Evolutionary conservation across 2,113 vertebrate genomes (phyloP).

Genomic region (Bombycilla garrulus): DNA sequence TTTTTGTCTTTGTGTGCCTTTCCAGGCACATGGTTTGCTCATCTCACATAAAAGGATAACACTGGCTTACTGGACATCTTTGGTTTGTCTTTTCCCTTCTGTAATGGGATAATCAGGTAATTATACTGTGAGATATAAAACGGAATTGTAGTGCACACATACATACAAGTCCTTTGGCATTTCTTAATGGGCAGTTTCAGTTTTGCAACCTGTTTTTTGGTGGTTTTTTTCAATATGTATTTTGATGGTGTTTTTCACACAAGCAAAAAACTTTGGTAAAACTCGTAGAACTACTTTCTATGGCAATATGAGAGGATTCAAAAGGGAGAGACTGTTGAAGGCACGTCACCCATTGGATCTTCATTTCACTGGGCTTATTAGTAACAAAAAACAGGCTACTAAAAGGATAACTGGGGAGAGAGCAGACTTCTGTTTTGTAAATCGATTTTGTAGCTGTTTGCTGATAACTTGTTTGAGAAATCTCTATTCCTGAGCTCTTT

Average conservation of each 20-base stretch:
- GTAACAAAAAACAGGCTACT: background rate
- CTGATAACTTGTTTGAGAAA: background rate
- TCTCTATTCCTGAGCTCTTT: background rate
- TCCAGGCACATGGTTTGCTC: background rate
- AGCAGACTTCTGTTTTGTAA: background rate
- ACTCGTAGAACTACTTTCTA: fast-evolving
- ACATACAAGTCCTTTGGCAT: background rate
- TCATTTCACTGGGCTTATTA: background rate
- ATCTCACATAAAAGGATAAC: background rate
- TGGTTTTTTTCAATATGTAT: background rate
- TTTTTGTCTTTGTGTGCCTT: background rate
- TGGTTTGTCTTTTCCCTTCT: background rate
- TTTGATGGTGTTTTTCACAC: background rate
- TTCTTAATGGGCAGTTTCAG: background rate
- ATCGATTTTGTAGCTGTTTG: background rate
- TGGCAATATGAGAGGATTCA: background rate
- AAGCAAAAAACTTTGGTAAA: background rate
- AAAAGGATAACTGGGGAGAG: background rate
- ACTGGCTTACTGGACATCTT: background rate
- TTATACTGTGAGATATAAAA: background rate
- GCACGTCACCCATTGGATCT: background rate
- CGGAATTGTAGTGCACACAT: background rate
- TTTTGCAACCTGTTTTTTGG: background rate
- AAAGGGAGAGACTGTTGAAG: background rate
- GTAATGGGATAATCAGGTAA: background rate